Conservation (phyloP, 2,888 invertebrate species). For the Aporophyla lueneburgensis region DNA sequence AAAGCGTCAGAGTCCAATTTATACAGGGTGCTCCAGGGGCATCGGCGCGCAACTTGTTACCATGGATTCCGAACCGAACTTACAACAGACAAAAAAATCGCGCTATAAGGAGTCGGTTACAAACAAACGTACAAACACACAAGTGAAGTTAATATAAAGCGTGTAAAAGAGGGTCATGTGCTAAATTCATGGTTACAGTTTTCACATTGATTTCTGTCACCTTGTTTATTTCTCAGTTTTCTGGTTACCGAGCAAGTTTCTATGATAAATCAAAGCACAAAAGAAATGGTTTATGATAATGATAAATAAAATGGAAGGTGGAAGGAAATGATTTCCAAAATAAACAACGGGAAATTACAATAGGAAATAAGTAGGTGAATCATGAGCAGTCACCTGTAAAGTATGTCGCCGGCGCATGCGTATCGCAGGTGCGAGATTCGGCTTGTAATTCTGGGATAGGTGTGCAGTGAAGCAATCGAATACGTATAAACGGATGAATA, state of each 20-base stretch:
- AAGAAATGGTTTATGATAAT: slow-evolving; percentile 5
- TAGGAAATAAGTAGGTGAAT: slow-evolving; percentile 14
- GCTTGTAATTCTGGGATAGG: slow-evolving; percentile 13
- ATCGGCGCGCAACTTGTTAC: no score
- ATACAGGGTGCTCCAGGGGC: no score
- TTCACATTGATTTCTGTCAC: no score
- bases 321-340: slow-evolving; percentile 9
- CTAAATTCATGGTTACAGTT: no score
- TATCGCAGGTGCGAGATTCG: slow-evolving; percentile 41
- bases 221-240: not conserved
- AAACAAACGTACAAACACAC: no score
- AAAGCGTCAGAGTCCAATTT: not conserved
- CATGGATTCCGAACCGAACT: no score
- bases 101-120: no score
- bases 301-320: slow-evolving; percentile 2
- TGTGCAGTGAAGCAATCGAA: slow-evolving; percentile 17
- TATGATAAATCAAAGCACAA: slow-evolving; percentile 10
- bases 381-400: slow-evolving; percentile 9
- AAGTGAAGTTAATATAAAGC: no score
- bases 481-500: not conserved
- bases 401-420: slow-evolving; percentile 25
- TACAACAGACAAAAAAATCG: no score
- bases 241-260: not conserved
- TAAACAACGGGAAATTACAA: no score
- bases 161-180: no score